phyloP scores from a whole-genome alignment of 2,888 invertebrate genomes.

The Diarsia mendica region DNA sequence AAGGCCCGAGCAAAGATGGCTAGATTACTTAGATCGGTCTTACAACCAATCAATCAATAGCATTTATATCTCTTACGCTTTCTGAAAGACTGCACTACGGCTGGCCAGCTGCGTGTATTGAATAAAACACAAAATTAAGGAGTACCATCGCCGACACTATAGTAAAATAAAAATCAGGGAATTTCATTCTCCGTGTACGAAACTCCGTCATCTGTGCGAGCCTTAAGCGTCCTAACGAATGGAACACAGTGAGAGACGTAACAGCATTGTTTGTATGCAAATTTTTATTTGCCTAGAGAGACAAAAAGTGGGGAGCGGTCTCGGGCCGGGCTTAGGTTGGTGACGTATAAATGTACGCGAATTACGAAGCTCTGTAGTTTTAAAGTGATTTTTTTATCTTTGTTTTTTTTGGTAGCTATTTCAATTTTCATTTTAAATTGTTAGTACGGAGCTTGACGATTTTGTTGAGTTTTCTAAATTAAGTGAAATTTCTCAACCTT shows the following conservation, averaged over 20 bases:
- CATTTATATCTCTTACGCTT: background rate
- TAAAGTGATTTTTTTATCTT: constrained; percentile 15
- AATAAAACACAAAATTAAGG: background rate
- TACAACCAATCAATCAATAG: no score
- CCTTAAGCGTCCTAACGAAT: constrained; percentile 58
- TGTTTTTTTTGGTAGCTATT: background rate
- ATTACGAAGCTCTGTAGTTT: constrained; percentile 17
- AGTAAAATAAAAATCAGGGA: background rate
- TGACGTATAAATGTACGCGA: constrained; percentile 34
- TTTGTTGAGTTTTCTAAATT: background rate
- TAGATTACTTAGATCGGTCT: no score
- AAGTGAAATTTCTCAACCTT: background rate
- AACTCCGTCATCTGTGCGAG: background rate
- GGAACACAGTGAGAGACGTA: constrained; percentile 69
- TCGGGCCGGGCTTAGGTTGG: constrained; percentile 46
- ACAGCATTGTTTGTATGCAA: constrained; percentile 78
- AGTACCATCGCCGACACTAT: background rate
- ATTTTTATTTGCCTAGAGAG: constrained; percentile 73
- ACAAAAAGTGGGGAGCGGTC: constrained; percentile 68
- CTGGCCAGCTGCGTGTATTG: background rate
- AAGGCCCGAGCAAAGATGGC: background rate
- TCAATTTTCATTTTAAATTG: background rate
- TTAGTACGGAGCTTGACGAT: background rate
- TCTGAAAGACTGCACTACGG: background rate
- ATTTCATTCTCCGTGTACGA: background rate